phyloP scores from a whole-genome alignment of 2,888 invertebrate species.

The Troides helena region DNA sequence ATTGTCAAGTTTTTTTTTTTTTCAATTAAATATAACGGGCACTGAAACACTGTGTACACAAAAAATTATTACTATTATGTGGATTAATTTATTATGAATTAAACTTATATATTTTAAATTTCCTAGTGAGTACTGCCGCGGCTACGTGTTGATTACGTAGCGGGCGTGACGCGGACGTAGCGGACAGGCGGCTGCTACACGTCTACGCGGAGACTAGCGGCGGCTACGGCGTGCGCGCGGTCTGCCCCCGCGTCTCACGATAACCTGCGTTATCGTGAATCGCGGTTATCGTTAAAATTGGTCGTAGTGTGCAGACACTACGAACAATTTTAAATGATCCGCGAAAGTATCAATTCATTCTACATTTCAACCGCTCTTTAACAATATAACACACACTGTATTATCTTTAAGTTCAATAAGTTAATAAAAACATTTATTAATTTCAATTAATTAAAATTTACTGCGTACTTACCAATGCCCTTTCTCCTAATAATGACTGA shows the following conservation, averaged over 20 bases:
- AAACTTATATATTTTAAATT: conserved; percentile 14
- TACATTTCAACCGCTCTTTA: neutral
- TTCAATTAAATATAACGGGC: neutral
- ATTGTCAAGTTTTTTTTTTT: conserved; percentile 18
- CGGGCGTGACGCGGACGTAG: conserved; percentile 28
- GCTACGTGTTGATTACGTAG: conserved; percentile 30
- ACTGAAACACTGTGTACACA: neutral
- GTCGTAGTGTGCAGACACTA: too few species aligned
- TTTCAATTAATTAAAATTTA: too few species aligned
- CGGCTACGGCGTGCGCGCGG: conserved; percentile 21
- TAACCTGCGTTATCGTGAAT: too few species aligned
- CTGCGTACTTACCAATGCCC: too few species aligned
- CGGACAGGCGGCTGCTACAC: conserved; percentile 27
- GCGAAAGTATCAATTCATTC: neutral
- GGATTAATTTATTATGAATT: neutral
- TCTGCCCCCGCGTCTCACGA: neutral
- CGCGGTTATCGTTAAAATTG: too few species aligned
- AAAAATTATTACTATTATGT: neutral
- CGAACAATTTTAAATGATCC: neutral
- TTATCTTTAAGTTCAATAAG: too few species aligned
- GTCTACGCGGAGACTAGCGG: conserved; percentile 33
- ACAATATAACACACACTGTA: too few species aligned
- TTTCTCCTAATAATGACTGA: too few species aligned
- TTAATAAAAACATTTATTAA: too few species aligned
- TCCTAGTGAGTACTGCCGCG: conserved; percentile 10